Conservation (phyloP, 2,797 vertebrate species). For the Acipenser ruthenus region DNA sequence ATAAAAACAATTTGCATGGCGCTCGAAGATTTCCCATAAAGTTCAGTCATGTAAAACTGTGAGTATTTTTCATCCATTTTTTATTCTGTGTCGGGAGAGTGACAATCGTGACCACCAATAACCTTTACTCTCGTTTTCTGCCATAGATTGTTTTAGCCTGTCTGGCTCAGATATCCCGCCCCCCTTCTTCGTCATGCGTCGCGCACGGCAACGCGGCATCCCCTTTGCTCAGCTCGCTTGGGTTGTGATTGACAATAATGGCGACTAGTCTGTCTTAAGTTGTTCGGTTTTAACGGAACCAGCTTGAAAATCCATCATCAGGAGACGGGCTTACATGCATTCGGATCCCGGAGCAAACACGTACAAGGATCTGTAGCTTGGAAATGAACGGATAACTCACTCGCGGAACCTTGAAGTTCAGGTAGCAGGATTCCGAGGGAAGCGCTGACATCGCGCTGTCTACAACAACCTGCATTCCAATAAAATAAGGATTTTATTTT, state of each 20-base stretch:
- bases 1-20: too few species aligned
- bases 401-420: conserved; percentile 28
- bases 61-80: too few species aligned
- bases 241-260: conserved; percentile 68
- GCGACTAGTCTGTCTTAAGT: conserved; percentile 58
- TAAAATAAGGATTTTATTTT: conserved; percentile 12
- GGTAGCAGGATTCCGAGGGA: conserved; percentile 46
- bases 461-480: background rate
- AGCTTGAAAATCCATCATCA: conserved; percentile 22
- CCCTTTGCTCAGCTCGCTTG: conserved; percentile 21
- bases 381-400: conserved; percentile 3
- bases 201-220: conserved; percentile 14
- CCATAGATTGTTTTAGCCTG: background rate
- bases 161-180: conserved; percentile 10
- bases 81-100: too few species aligned
- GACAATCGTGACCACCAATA: too few species aligned
- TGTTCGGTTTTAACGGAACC: conserved; percentile 38
- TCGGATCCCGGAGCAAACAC: background rate
- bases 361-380: background rate
- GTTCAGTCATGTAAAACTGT: too few species aligned
- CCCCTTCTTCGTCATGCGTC: conserved; percentile 26
- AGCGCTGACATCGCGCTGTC: conserved; percentile 20
- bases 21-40: too few species aligned
- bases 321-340: background rate
- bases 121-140: background rate